Evolutionary conservation across 2,113 vertebrate species (phyloP).

Genomic region (Australoheros scitulus): DNA sequence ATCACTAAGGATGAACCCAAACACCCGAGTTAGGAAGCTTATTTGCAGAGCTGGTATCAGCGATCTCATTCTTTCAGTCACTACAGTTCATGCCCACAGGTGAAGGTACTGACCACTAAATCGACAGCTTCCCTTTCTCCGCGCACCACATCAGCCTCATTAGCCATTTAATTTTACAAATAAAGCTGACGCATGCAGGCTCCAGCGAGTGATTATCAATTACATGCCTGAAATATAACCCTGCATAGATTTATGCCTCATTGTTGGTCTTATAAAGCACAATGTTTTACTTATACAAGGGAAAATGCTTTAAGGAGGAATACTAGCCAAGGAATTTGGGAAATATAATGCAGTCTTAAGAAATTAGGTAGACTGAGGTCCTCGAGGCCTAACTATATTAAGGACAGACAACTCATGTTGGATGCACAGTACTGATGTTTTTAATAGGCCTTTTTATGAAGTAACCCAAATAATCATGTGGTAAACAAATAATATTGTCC

Average conservation of each 20-base stretch:
- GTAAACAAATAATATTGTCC: no score
- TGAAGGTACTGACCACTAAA: background rate
- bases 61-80: background rate
- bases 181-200: fast-evolving
- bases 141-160: background rate
- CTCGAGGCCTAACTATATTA: background rate
- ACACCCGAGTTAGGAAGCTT: background rate
- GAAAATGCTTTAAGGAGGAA: background rate
- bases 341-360: background rate
- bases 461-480: background rate
- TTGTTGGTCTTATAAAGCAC: background rate
- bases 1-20: background rate
- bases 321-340: background rate
- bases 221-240: background rate
- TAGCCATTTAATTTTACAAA: background rate
- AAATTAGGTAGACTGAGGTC: background rate
- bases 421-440: no score
- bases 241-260: background rate
- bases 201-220: background rate
- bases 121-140: background rate
- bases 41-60: background rate
- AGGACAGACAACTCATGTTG: background rate
- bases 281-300: background rate
- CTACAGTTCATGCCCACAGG: background rate
- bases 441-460: background rate